Evolutionary conservation across 2,113 vertebrate species (phyloP), one percentile per base, ranked within the genome.

Genomic region (Ifrita kowaldi): DNA sequence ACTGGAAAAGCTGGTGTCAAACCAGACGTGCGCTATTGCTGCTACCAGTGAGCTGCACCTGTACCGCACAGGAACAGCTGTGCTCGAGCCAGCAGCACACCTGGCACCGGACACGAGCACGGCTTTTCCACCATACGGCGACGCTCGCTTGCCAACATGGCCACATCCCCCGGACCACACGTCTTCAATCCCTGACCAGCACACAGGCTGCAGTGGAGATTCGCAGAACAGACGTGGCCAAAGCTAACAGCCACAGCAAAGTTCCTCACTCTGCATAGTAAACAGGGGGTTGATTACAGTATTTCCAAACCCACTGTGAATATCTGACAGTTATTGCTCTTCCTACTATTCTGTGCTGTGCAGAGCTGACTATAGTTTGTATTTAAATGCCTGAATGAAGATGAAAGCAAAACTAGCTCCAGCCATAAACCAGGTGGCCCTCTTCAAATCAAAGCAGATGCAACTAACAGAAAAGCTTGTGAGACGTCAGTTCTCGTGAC

Each of bases 331-430:
- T 30, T 55, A 79, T 3, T 80, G 82, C 64, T 94, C 76, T 77
- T 83, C 44, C 84, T 37, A 50, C 67, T 53, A 8, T 19, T 77
- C 68, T 32, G 4, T 24, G 64, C 79, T 28, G 39, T 11, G n/a
- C 47, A 88, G 71, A 67, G 37, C 87, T 22, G 32, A 76, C 91
- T 86, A 9, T 1, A 78, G 75, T 56, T 93, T 86, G 76, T 70
- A 81, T 84, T 90, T 70, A 92, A 93, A 87, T 63, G 55, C 59
- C 2, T 80, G 71, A 91, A 69, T 10, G 46, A 86, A 57, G 90
- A 93, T 95, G 71, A 96, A 97, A 95, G 93, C 60, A 94, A 84
- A 94, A 81, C 84, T 37, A 89, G 35, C 56, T 93, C 37, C 80
- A 94, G 88, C 85, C 88, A 78, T 71, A 95, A 93, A 90, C 60